Evolutionary conservation across 2,797 vertebrate genomes (phyloP).

Genomic region (Aeoliscus strigatus): DNA sequence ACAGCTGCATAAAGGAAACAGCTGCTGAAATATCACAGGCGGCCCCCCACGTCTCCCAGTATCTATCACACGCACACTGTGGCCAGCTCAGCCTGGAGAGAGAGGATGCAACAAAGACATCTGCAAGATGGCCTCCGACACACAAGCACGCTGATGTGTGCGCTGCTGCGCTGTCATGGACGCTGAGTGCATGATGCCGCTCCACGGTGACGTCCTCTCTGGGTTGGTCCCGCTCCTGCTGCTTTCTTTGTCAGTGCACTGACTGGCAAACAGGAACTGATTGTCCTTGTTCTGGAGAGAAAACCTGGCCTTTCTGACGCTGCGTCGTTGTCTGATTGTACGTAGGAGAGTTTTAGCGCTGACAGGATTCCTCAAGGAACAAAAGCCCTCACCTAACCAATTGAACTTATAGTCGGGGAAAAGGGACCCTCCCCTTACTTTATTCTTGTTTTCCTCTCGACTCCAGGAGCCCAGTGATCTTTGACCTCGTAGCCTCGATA

Average conservation of each 20-base stretch:
- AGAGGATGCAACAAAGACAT: constrained; percentile 64
- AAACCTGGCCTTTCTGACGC: constrained; percentile 5
- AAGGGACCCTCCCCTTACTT: too few species aligned
- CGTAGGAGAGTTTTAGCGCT: too few species aligned
- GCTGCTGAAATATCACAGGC: constrained; percentile 70
- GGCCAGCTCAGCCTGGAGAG: constrained; percentile 35
- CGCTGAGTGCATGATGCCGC: constrained; percentile 18
- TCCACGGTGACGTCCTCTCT: constrained; percentile 35
- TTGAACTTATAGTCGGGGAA: too few species aligned
- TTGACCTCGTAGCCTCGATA: too few species aligned
- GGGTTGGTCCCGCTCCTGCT: constrained; percentile 22
- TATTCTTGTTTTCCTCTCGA: too few species aligned
- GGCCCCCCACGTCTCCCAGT: constrained; percentile 47
- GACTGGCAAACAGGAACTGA: constrained; percentile 19
- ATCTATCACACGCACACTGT: constrained; percentile 55
- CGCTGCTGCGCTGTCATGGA: constrained; percentile 6
- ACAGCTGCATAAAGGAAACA: constrained; percentile 73
- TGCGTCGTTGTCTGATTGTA: background rate
- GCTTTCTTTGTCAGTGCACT: constrained; percentile 17
- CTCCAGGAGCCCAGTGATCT: too few species aligned
- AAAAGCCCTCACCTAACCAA: too few species aligned
- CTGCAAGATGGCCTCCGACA: constrained; percentile 72
- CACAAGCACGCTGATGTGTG: constrained; percentile 40
- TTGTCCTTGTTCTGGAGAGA: constrained; percentile 11
- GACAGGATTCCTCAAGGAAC: too few species aligned